Conservation (phyloP, 2,797 vertebrate genomes). For the Lepus townsendii region DNA sequence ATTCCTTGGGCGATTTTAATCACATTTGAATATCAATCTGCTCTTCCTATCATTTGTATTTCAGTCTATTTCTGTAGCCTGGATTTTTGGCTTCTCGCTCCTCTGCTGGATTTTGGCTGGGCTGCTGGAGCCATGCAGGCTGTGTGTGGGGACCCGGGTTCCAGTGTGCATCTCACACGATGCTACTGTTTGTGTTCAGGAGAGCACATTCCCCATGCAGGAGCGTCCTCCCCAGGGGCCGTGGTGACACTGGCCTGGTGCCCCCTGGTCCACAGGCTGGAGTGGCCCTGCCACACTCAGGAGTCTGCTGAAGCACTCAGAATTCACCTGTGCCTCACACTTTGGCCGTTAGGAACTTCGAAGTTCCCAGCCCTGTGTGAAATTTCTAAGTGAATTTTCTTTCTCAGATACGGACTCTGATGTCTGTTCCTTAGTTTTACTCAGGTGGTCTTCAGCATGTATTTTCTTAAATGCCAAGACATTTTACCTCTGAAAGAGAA, state of each 20-base stretch:
- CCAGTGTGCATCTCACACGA: too few relatives aligned
- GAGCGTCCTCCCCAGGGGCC: too few relatives aligned
- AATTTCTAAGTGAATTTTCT: neutral
- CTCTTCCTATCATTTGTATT: neutral
- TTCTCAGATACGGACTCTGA: neutral
- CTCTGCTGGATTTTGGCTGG: neutral
- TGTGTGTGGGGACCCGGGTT: too few relatives aligned
- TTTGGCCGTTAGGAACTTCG: neutral
- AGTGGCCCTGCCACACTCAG: neutral
- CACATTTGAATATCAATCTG: neutral
- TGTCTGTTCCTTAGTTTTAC: neutral
- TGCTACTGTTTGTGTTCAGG: too few relatives aligned
- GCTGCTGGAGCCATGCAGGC: neutral
- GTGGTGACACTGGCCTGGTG: too few relatives aligned
- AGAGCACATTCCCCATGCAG: too few relatives aligned
- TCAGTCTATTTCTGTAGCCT: neutral
- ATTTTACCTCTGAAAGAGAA: too few relatives aligned
- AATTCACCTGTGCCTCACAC: neutral
- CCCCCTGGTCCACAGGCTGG: too few relatives aligned
- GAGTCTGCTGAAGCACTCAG: neutral
- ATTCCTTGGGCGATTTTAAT: neutral
- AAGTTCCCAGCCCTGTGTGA: neutral
- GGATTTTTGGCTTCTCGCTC: neutral
- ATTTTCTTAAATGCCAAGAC: neutral
- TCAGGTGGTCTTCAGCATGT: neutral